Conservation (phyloP, 2,797 vertebrate species). For the Mus caroli region DNA sequence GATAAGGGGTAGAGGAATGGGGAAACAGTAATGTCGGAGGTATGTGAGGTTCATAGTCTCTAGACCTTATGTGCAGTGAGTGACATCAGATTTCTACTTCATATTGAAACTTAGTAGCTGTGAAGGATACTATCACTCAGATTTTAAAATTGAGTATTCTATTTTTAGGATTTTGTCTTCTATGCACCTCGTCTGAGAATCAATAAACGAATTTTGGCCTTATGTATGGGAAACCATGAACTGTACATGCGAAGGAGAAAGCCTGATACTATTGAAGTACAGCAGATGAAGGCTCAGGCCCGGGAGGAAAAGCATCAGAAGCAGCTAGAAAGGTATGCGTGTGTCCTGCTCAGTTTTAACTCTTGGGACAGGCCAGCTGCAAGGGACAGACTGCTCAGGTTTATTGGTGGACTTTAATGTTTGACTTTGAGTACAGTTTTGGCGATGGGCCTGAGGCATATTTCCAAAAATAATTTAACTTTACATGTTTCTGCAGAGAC, state of each 20-base stretch:
- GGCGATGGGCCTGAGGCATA: not conserved
- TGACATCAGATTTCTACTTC: slow-evolving; percentile 1
- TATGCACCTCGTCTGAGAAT: slow-evolving; percentile 98
- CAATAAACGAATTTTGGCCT: slow-evolving; percentile 97
- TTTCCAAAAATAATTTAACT: slow-evolving; percentile 12
- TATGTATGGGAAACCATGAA: slow-evolving; percentile 99
- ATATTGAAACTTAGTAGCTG: slow-evolving; percentile 29
- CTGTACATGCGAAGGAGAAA: slow-evolving; percentile 98
- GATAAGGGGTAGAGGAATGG: not conserved
- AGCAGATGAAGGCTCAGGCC: slow-evolving; percentile 99
- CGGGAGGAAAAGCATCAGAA: slow-evolving; percentile 99
- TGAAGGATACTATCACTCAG: slow-evolving; percentile 54
- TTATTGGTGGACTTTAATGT: not conserved
- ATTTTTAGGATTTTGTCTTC: slow-evolving; percentile 97
- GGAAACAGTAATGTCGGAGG: not conserved
- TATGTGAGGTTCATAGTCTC: not conserved
- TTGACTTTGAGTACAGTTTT: slow-evolving; percentile 38
- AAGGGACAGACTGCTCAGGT: not conserved
- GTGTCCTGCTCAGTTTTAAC: slow-evolving; percentile 16
- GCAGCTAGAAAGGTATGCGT: slow-evolving; percentile 96
- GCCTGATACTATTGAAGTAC: slow-evolving; percentile 99
- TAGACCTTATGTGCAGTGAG: slow-evolving; percentile 12
- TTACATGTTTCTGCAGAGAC: not conserved
- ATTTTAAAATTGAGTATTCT: slow-evolving; percentile 73
- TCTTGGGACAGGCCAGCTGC: not conserved